A percentile compares a stretch with the other conserved stretches of the same genome.
phyloP scores from a whole-genome alignment of 2,113 vertebrate species.

The Trogon surrucura region DNA sequence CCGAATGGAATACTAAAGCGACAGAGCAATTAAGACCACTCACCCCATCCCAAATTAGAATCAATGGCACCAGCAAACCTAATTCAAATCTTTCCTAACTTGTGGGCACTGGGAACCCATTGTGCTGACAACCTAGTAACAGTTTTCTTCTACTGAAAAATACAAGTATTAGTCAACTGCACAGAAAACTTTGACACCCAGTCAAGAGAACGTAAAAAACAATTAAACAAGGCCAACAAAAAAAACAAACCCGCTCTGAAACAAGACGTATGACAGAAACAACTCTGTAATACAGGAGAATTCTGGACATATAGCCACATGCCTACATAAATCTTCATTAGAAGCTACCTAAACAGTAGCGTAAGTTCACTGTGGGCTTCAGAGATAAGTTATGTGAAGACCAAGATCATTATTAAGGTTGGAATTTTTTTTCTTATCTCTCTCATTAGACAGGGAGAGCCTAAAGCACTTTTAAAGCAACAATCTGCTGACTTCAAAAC shows the following conservation, averaged over 20 bases:
- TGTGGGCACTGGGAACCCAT: neutral
- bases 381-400: neutral
- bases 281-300: accelerated
- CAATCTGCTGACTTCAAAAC: neutral
- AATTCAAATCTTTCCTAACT: neutral
- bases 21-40: neutral
- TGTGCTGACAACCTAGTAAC: neutral
- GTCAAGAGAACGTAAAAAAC: neutral
- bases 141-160: neutral
- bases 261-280: neutral
- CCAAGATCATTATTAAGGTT: neutral
- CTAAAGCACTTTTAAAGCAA: neutral
- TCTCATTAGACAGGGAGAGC: neutral
- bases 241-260: neutral
- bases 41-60: neutral
- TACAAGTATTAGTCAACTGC: accelerated
- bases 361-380: neutral
- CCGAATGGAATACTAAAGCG: neutral
- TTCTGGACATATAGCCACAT: neutral
- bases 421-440: neutral
- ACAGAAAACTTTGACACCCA: neutral
- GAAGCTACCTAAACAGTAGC: neutral
- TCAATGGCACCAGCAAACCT: neutral
- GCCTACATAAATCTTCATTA: neutral
- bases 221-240: neutral